Evolutionary conservation across 1,140 invertebrate genomes (phyloP), one percentile per base, ranked within the genome.

Genomic region (Pseudomyrmex cubaensis): DNA sequence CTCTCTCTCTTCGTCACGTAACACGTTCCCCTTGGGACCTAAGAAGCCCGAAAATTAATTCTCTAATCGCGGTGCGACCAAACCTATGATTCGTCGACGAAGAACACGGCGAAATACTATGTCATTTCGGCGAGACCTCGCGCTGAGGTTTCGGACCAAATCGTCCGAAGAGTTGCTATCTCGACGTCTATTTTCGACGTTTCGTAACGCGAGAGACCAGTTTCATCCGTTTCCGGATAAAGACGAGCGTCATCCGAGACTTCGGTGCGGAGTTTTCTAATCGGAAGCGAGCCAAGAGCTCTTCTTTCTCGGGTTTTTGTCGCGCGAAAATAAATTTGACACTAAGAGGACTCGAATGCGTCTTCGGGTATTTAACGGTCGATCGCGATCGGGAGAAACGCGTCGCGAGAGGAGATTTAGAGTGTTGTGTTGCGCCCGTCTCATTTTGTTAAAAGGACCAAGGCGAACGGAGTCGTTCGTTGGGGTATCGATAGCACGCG

Each of bases 21-120:
- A 85, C 75, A 59, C 46, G 44, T 76, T 15, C 57, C 64, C 64
- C 35, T 64, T 25, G 25, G 12, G 25, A 73, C 35, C 22, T 74
- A 15, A 44, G 22, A 84, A 77, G 83, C 75, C 69, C 85, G 84
- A 74, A 87, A 90, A 91, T 91, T 89, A 91, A 92, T 91, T 91
- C 86, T 69, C 77, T 85, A 85, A 90, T 91, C 89, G 90, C 64
- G 64, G 84, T 66, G 62, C 76, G 57, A 20, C 15, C 2, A 35
- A 86, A 76, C 89, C 88, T 88, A 73, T 87, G 67, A 91, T 84
- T 90, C 80, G 78, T 56, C 48, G 35, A 64, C 54, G 62, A 90
- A 85, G 50, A 80, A 83, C 56, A 22, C 70, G 84, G 69, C 85
- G 85, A 90, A 78, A 87, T 90, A 84, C 89, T 82, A 89, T 92